Evolutionary conservation across 2,797 vertebrate genomes (phyloP).

Genomic region (Enteromius fasciolatus): DNA sequence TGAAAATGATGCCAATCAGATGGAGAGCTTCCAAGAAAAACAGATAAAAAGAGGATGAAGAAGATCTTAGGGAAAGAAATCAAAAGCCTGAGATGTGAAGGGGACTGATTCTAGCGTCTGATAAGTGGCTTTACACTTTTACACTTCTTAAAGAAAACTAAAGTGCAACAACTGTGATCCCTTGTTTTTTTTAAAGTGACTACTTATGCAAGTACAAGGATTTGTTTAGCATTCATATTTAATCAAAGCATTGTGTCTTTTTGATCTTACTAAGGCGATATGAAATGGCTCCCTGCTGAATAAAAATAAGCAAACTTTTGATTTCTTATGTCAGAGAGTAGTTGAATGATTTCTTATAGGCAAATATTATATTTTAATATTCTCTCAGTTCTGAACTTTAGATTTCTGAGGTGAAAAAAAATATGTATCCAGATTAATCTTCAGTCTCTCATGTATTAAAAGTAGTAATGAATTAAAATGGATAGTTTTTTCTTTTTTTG

Average conservation of each 20-base stretch:
- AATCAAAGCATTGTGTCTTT: conserved; percentile 19
- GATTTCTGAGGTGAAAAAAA: not conserved
- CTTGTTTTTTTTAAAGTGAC: conserved; percentile 12
- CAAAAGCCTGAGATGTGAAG: conserved; percentile 32
- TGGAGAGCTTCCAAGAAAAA: conserved; percentile 1
- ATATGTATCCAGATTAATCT: not conserved
- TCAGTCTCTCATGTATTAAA: not conserved
- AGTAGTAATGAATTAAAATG: not conserved
- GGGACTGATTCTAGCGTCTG: conserved; percentile 6
- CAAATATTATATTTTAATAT: not conserved
- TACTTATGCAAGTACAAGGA: conserved; percentile 16
- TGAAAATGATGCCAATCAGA: not conserved
- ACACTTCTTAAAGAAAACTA: not conserved
- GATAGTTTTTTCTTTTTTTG: not conserved
- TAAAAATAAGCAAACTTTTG: conserved; percentile 1
- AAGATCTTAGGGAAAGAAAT: conserved; percentile 20
- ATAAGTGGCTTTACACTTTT: conserved; percentile 1
- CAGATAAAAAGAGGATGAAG: conserved; percentile 20
- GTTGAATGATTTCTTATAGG: not conserved
- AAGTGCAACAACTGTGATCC: conserved; percentile 11
- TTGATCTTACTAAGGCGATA: not conserved
- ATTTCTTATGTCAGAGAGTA: not conserved
- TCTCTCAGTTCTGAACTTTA: not conserved
- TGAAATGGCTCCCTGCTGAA: conserved; percentile 7
- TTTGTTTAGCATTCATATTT: conserved; percentile 33